Evolutionary conservation across 2,888 invertebrate species (phyloP).

Genomic region (Achlya flavicornis): DNA sequence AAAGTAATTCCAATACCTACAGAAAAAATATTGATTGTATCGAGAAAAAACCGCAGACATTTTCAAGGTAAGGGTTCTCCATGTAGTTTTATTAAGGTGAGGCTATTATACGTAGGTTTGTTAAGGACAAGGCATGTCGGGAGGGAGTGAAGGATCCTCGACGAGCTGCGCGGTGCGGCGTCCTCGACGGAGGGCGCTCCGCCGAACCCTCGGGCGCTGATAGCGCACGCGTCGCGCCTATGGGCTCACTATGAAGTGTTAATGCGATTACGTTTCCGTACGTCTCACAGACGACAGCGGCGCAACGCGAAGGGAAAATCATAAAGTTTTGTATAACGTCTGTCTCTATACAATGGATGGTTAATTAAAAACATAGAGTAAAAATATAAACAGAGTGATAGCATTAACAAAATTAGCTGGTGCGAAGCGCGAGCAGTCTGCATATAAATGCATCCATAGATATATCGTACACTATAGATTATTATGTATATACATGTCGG

Average conservation of each 20-base stretch:
- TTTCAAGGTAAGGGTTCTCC: background rate
- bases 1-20: background rate
- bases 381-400: too few relatives aligned
- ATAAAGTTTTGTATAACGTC: conserved; percentile 36
- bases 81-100: conserved; percentile 27
- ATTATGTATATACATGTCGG: too few relatives aligned
- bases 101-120: conserved; percentile 50
- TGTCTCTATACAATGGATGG: conserved; percentile 16
- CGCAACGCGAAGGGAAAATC: conserved; percentile 9
- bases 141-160: conserved; percentile 39
- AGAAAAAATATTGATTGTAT: conserved; percentile 21
- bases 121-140: conserved; percentile 49
- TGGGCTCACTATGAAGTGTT: conserved; percentile 33
- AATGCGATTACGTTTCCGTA: conserved; percentile 44
- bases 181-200: conserved; percentile 34
- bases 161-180: conserved; percentile 24
- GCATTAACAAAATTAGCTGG: too few relatives aligned
- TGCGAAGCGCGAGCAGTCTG: too few relatives aligned
- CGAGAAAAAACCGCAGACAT: conserved; percentile 6
- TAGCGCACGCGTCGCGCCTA: conserved; percentile 57
- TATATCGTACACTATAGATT: too few relatives aligned
- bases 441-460: too few relatives aligned
- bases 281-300: conserved; percentile 30
- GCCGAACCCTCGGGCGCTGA: conserved; percentile 43
- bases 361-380: too few relatives aligned